Conservation (phyloP, 2,797 vertebrate species). For the Argya squamiceps region DNA sequence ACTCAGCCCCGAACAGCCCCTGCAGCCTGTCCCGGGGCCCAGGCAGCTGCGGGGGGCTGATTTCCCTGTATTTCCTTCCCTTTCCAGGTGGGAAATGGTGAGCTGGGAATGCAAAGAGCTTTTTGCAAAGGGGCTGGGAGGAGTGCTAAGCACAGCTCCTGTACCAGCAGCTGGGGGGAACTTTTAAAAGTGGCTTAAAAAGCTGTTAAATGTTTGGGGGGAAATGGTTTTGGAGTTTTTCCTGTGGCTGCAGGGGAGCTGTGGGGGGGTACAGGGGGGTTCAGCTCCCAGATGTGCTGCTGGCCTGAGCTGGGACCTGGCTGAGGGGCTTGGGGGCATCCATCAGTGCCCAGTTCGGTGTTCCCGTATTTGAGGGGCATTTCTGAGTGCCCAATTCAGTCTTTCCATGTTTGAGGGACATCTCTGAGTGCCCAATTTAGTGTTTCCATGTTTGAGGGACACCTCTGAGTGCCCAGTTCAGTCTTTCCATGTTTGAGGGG, state of each 20-base stretch:
- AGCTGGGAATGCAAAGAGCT: background rate
- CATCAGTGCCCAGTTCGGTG: rapidly evolving
- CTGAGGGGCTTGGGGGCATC: background rate
- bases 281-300: background rate
- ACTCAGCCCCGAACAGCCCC: background rate
- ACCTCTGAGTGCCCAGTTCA: rapidly evolving
- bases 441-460: background rate
- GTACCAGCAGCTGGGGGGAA: rapidly evolving
- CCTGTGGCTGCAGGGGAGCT: rapidly evolving
- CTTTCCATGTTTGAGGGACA: background rate
- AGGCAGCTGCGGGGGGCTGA: background rate
- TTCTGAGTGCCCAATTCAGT: too few species aligned
- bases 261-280: background rate
- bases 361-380: background rate
- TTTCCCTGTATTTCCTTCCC: background rate
- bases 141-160: rapidly evolving
- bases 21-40: background rate
- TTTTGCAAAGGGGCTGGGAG: background rate
- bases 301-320: background rate
- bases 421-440: background rate
- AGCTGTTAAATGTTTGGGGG: rapidly evolving
- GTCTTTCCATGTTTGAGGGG: too few species aligned
- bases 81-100: background rate
- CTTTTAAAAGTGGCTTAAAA: background rate
- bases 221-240: background rate